Percentiles rank a stretch among this genome's conserved stretches.
Conservation (phyloP, 2,888 invertebrate species). For the Leptinotarsa rubiginosa region DNA sequence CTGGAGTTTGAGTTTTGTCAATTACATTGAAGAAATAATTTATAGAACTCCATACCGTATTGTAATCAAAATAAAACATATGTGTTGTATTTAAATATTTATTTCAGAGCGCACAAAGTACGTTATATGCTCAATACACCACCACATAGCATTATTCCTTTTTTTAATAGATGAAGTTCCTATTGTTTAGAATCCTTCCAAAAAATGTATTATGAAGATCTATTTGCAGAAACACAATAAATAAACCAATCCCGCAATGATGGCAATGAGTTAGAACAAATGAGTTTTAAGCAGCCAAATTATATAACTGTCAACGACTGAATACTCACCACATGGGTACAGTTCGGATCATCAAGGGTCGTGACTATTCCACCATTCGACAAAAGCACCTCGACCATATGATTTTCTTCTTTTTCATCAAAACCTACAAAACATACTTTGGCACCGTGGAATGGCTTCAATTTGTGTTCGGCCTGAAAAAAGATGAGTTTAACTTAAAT, state of each 20-base stretch:
- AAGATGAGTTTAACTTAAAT: slow-evolving; percentile 13
- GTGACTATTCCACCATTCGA: slow-evolving; percentile 87
- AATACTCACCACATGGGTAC: slow-evolving; percentile 89
- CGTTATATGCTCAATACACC: too few species aligned
- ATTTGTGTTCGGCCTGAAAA: slow-evolving; percentile 75
- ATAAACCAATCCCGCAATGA: not conserved
- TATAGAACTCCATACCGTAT: too few species aligned
- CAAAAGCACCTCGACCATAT: slow-evolving; percentile 90
- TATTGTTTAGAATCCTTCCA: not conserved
- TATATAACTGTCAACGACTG: not conserved
- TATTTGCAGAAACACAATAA: not conserved
- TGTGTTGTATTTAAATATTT: too few species aligned
- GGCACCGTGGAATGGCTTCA: slow-evolving; percentile 90
- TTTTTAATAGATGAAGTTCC: not conserved
- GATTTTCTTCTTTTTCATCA: slow-evolving; percentile 87
- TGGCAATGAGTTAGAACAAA: slow-evolving; percentile 4
- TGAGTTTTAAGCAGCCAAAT: not conserved
- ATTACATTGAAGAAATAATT: not conserved
- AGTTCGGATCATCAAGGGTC: slow-evolving; percentile 82
- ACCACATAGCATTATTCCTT: not conserved
- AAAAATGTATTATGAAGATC: not conserved
- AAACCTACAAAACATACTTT: slow-evolving; percentile 92
- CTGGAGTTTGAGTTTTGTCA: not conserved
- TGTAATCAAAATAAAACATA: too few species aligned
- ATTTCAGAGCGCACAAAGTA: too few species aligned